Evolutionary conservation across 2,888 invertebrate genomes (phyloP), one percentile per base, ranked within the genome.

Genomic region (Trisateles emortualis): DNA sequence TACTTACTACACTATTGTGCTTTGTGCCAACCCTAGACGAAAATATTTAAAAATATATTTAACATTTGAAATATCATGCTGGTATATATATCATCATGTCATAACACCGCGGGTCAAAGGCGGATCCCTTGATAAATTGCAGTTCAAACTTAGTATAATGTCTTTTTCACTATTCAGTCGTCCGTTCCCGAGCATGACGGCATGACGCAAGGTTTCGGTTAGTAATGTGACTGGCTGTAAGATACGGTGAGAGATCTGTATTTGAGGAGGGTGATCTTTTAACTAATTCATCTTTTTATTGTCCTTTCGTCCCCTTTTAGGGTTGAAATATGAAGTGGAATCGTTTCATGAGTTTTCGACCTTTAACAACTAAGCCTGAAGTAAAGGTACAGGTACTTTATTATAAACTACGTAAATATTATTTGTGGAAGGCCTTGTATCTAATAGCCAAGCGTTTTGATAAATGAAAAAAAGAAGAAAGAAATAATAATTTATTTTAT

Each of bases 21-120:
- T 60, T 73, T 64, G 71, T 75, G 70, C 72, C 62, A 59, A 57
- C 62, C 66, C 65, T 68, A 75, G 74, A 72, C 72, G 73, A 70
- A 74, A 79, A 79, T 72, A 78, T 81, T 85, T 75, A 81, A 84
- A 87, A 83, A 73, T 74, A 78, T 72, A 79, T 76, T 81, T 83
- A 77, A 78, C 81, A 83, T 90, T 88, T 86, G 86, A 81, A 91
- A 89, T 87, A 89, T 92, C 92, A 92, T 92, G 85, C 80, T 78
- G 74, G 79, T 82, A 89, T 87, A 91, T 92, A 91, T 84, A 87
- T 92, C 90, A 92, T 91, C 88, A 86, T 92, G 92, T 92, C 92
- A 92, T 91, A 92, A 92, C 90, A 92, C 79, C 79, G 86, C 84
- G 88, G 89, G 89, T 90, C 90, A 90, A 89, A 90, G 86, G 83